A percentile compares a stretch with the other conserved stretches of the same genome.
Conservation (phyloP, 1,140 invertebrate species). For the Acromyrmex echinatior region DNA sequence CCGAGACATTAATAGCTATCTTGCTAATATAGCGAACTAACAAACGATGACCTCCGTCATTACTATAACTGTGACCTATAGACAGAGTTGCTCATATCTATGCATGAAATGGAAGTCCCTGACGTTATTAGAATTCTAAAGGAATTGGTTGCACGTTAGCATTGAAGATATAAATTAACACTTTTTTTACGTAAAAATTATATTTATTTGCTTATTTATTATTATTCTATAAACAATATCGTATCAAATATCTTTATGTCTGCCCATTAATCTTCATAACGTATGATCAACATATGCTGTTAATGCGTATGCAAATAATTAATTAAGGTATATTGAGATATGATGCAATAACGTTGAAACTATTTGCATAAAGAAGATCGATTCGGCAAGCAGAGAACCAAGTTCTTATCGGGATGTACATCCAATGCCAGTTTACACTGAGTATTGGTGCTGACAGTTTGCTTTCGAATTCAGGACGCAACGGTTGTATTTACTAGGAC, state of each 20-base stretch:
- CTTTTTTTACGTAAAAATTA: neutral
- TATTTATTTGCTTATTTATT: neutral
- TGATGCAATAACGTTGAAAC: slow-evolving; percentile 13
- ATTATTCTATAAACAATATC: neutral
- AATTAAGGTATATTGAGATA: slow-evolving; percentile 30
- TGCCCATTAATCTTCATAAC: neutral
- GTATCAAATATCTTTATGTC: neutral
- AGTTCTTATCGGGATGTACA: slow-evolving; percentile 61
- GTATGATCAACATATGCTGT: neutral
- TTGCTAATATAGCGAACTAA: neutral
- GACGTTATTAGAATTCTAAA: slow-evolving; percentile 28
- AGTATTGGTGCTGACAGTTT: slow-evolving; percentile 59
- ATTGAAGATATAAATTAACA: neutral
- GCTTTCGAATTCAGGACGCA: slow-evolving; percentile 65
- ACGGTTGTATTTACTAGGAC: slow-evolving; percentile 51
- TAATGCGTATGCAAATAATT: slow-evolving; percentile 5
- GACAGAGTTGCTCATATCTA: slow-evolving; percentile 4
- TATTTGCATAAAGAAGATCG: slow-evolving; percentile 58
- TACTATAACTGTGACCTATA: slow-evolving; percentile 1
- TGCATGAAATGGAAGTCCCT: slow-evolving; percentile 39
- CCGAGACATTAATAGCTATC: neutral
- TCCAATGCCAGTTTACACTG: slow-evolving; percentile 34
- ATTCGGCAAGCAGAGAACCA: slow-evolving; percentile 52
- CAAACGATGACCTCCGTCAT: neutral
- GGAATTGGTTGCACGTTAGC: neutral